These are phyloP conservation scores for Astreopora myriophthalma DNA, from an alignment of 64 coral and sea anemone genomes.

Conservation along the genomic window DNA sequence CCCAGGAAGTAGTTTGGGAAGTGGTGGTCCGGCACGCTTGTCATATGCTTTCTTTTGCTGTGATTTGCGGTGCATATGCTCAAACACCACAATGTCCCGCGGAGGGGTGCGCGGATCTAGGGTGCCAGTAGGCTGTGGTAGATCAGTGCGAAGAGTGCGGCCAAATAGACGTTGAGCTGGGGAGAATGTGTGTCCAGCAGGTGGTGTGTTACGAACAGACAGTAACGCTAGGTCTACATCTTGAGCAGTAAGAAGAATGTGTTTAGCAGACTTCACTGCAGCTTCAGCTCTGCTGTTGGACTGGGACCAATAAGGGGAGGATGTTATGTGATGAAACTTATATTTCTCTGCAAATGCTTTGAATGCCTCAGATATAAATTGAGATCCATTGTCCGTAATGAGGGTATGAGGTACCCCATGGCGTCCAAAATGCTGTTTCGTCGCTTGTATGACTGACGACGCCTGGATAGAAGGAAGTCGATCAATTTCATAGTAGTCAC, in stretches of 20 bases:
- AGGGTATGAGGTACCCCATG: constrained; percentile 50
- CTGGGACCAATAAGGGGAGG: constrained; percentile 43
- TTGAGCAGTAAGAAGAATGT: constrained; percentile 17
- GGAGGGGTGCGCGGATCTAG: constrained; percentile 11
- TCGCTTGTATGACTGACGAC: constrained; percentile 25
- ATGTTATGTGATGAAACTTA: constrained; percentile 61
- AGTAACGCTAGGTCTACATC: constrained; percentile 56
- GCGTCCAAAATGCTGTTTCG: constrained; percentile 42
- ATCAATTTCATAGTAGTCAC: constrained; percentile 70
- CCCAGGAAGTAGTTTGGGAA: constrained; percentile 48
- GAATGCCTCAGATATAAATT: constrained; percentile 58
- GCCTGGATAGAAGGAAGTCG: constrained; percentile 33
- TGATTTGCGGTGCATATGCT: constrained; percentile 16
- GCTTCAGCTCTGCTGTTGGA: constrained; percentile 41
- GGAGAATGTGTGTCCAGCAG: constrained; percentile 58
- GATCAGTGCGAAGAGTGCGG: constrained; percentile 34
- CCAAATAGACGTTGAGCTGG: constrained; percentile 53
- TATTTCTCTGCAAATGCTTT: constrained; percentile 51
- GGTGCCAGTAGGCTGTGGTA: not conserved
- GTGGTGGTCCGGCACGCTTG: constrained; percentile 45
- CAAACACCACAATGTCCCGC: constrained; percentile 20
- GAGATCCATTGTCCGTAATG: constrained; percentile 59
- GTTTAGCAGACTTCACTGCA: constrained; percentile 64
- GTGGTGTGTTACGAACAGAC: constrained; percentile 50
- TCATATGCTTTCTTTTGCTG: constrained; percentile 71